Evolutionary conservation across 2,888 invertebrate genomes (phyloP), one percentile per base, ranked within the genome.

Genomic region (Anaspis maculata): DNA sequence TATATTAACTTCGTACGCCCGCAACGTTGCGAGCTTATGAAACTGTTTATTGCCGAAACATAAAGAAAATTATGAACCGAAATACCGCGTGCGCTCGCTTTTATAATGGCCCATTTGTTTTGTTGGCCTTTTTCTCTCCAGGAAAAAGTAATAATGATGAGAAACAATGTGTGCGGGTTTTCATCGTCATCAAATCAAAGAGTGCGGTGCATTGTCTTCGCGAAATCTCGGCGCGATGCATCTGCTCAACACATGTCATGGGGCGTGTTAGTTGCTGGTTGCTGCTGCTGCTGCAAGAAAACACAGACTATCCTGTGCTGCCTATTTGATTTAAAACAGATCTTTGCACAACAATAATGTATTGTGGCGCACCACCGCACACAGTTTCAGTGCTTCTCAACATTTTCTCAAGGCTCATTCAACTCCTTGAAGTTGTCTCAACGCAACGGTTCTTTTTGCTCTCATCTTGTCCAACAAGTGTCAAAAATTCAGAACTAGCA

Each of bases 11-110:
- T 35, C 38, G 41, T 36, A 34, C 33, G 27, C 33, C 35, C 30
- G 32, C 31, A 39, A 31, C 39, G 41, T 32, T 40, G 27, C 27
- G 21, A 40, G 32, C 36, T 39, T 45, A 46, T 43, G 40, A 42
- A 44, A 40, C 42, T 37, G 48, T 48, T 48, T 48, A 48, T 48
- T 46, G 38, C 46, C 34, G 42, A 39, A 48, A 31, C 42, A 41
- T 36, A 36, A 46, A 44, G 41, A 43, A 26, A 40, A 25, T 38
- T 41, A 39, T 42, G 37, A 39, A 37, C 42, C 27, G 34, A 32
- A 10, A 34, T 31, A 27, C 33, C 23, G 28, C 21, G 23, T 13
- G 19, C 16, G 13, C 14, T 23, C 14, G 13, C 23, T 30, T 16
- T 4, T 13, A 12, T 12, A 15, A 15, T 13, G 24, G 19, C 19